Conservation (phyloP, 2,113 vertebrate species). For the Pygoscelis adeliae region DNA sequence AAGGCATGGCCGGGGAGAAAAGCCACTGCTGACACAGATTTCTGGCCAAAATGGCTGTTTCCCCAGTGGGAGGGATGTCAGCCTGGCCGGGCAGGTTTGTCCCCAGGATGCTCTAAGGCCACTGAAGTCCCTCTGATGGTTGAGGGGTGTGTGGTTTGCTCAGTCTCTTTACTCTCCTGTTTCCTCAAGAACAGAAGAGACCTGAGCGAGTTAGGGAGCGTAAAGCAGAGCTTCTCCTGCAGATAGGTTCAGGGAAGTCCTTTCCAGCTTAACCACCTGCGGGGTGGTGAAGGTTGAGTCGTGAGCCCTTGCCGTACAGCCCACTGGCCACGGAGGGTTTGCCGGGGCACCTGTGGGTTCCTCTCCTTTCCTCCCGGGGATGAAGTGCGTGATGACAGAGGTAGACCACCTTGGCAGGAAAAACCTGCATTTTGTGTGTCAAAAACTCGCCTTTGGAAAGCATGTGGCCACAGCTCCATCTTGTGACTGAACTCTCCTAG, state of each 20-base stretch:
- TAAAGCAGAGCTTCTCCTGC: background rate
- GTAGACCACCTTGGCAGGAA: background rate
- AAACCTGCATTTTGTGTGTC: fast-evolving
- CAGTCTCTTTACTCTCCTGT: background rate
- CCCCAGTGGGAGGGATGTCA: background rate
- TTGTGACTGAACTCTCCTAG: background rate
- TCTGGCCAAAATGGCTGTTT: background rate
- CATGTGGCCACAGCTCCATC: background rate
- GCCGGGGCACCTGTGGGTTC: background rate
- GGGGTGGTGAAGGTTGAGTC: background rate
- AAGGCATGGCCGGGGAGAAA: background rate
- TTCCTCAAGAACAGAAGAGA: background rate
- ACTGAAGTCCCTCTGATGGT: background rate
- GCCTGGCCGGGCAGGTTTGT: background rate
- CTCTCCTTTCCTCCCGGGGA: background rate
- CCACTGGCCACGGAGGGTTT: background rate
- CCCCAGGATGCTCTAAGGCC: background rate
- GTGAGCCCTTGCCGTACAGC: fast-evolving
- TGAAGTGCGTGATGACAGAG: background rate
- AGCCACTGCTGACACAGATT: background rate
- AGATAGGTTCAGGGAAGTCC: background rate
- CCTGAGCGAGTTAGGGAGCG: fast-evolving
- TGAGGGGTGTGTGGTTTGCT: background rate
- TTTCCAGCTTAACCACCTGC: background rate
- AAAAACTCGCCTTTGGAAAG: background rate